Conservation (phyloP, 2,113 vertebrate species). For the Gracilinanus agilis region DNA sequence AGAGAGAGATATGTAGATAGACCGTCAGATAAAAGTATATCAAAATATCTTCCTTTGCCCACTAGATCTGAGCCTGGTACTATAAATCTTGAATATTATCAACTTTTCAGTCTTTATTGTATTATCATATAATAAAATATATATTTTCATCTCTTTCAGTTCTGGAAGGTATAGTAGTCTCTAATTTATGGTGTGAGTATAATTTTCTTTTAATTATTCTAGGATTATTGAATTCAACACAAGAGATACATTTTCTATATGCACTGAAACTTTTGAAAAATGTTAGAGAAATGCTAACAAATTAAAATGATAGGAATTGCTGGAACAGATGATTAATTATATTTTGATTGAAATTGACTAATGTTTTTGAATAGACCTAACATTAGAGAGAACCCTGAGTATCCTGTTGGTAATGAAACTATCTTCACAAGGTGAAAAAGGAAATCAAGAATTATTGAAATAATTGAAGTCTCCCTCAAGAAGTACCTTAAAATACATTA, state of each 20-base stretch:
- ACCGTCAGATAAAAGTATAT: background rate
- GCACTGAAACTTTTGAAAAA: background rate
- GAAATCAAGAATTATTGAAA: background rate
- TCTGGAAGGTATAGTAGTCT: background rate
- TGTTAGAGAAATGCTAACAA: background rate
- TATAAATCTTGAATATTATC: background rate
- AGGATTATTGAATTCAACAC: background rate
- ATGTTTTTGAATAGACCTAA: background rate
- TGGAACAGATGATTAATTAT: background rate
- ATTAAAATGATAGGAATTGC: background rate
- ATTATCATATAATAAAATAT: too few species aligned
- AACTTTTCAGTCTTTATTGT: background rate
- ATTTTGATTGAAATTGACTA: background rate
- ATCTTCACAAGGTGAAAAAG: background rate
- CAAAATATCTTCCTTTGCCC: background rate
- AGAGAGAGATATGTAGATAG: background rate
- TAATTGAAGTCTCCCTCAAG: background rate
- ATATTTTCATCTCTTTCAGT: too few species aligned
- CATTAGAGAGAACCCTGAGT: background rate
- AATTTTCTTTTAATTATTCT: background rate
- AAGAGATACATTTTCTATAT: background rate
- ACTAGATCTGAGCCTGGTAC: background rate
- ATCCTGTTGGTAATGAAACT: background rate
- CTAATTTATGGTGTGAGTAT: background rate
- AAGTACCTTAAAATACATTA: background rate